These are phyloP conservation scores for Sinotaia quadrata DNA, from an alignment of 2,888 invertebrate genomes.

Conservation along the genomic window DNA sequence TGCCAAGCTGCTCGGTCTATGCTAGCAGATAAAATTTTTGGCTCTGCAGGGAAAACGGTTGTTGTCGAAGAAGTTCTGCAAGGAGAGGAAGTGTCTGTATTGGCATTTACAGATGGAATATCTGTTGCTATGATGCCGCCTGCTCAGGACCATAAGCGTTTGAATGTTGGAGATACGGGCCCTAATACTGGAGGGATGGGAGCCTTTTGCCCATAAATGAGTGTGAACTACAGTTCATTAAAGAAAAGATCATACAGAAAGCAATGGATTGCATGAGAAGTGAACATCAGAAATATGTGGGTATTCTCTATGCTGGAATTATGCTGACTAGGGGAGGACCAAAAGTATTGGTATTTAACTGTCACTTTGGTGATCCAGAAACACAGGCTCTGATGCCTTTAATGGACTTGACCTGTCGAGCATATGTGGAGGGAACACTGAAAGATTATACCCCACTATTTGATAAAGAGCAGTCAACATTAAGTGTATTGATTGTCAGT, in stretches of 20 bases:
- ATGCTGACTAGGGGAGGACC: constrained; percentile 92
- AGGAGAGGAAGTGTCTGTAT: constrained; percentile 94
- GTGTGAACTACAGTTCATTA: constrained; percentile 66
- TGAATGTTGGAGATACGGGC: constrained; percentile 88
- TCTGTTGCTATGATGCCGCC: constrained; percentile 88
- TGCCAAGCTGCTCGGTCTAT: constrained; percentile 88
- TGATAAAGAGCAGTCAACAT: constrained; percentile 81
- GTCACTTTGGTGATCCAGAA: constrained; percentile 98
- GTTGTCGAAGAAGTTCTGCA: constrained; percentile 91
- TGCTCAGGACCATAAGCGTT: constrained; percentile 95
- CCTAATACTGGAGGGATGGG: constrained; percentile 99
- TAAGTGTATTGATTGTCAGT: constrained; percentile 77
- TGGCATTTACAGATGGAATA: constrained; percentile 91
- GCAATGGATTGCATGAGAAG: constrained; percentile 85
- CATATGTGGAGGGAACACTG: constrained; percentile 82
- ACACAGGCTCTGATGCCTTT: constrained; percentile 89
- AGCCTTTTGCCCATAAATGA: constrained; percentile 88
- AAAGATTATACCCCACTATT: constrained; percentile 77
- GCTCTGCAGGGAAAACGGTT: constrained; percentile 85
- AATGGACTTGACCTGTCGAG: constrained; percentile 78
- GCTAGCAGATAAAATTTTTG: constrained; percentile 83
- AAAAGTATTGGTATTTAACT: constrained; percentile 95
- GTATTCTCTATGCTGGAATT: constrained; percentile 94
- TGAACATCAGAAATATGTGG: constrained; percentile 86
- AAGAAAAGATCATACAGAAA: constrained; percentile 82